These are phyloP conservation scores for Hermetia illucens DNA, from an alignment of 1,140 invertebrate genomes.

Conservation along the genomic window DNA sequence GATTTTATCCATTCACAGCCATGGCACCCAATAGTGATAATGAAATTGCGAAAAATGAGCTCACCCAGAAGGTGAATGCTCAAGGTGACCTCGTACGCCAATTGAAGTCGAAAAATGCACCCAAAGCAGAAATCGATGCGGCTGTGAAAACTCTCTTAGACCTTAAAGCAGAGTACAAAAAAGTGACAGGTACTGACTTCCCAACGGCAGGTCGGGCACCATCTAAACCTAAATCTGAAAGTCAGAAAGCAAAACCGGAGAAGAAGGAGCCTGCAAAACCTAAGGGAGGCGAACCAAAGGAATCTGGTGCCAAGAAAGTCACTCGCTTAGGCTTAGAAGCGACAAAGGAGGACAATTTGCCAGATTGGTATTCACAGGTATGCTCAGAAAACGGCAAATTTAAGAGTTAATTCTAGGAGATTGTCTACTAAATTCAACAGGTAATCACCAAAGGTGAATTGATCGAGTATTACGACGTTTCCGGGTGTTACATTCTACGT, in stretches of 20 bases:
- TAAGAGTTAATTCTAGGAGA: too few relatives aligned
- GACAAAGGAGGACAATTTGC: conserved; percentile 81
- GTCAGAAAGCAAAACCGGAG: conserved; percentile 15
- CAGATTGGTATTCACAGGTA: conserved; percentile 96
- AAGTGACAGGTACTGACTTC: conserved; percentile 51
- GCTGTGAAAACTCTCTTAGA: conserved; percentile 59
- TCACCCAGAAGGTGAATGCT: conserved; percentile 28
- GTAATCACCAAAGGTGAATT: conserved; percentile 94
- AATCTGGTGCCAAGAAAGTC: conserved; percentile 59
- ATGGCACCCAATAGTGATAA: background rate
- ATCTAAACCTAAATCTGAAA: conserved; percentile 15
- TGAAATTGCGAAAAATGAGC: conserved; percentile 15
- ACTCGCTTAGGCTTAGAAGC: conserved; percentile 87
- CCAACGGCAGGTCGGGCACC: conserved; percentile 31
- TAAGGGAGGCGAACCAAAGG: conserved; percentile 24
- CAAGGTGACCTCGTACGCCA: conserved; percentile 47
- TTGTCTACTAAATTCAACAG: conserved; percentile 1
- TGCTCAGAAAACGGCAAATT: background rate
- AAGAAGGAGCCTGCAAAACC: conserved; percentile 18
- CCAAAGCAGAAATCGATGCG: conserved; percentile 43
- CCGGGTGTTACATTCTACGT: conserved; percentile 94
- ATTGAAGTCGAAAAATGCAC: conserved; percentile 37
- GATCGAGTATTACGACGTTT: conserved; percentile 99
- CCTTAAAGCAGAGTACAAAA: conserved; percentile 70
- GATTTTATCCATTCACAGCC: too few relatives aligned